Base-by-base conservation (phyloP, 2,113 vertebrate species). In the Anolis carolinensis region DNA sequence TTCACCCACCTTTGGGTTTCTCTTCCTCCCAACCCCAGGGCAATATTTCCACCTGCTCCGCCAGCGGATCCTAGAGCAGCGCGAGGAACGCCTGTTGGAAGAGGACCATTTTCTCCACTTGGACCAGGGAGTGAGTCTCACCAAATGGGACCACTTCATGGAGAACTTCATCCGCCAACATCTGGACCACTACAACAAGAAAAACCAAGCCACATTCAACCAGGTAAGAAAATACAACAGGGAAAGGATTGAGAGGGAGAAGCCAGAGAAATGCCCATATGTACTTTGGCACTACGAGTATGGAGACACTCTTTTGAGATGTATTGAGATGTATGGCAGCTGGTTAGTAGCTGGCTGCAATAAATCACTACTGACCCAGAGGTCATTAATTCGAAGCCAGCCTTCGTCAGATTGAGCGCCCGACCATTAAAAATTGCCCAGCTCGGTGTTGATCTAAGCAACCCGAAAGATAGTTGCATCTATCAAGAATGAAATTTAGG, bases 181-280 rank as follows among this genome's bases (percentile, higher is more conserved):
- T 0, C 95, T 98, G 84, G 95, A 98, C 90, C 97, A 97, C 91
- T 98, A 97, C 87, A 95, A 97, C 67, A 20, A 87, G 0, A 93
- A 94, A 0, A 89, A 95, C 10, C 10, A 14, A 0, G 55, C 85
- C 2, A 95, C 94, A 7, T 97, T 97, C 83, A 87, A 93, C 71
- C 98, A 98, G 97, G 97, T 98, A 68, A 88, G 84, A 18, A 30
- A 62, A 4, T 9, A 10, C 36, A 3, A 10, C 30, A 32, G 27
- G 20, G 76, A 78, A 11, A 21, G 1, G 62, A 4, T 25, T 65
- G 62, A 25, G 62, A 16, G 13, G 55, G 4, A 16, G 39, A 59
- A 27, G 25, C 63, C 21, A 65, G 63, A 65, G 62, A 21, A 44
- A 23, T 67, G 65, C 10, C 65, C 25, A 27, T 7, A 5, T 27